Conservation (phyloP, 2,888 invertebrate species). For the Xylota sylvarum region DNA sequence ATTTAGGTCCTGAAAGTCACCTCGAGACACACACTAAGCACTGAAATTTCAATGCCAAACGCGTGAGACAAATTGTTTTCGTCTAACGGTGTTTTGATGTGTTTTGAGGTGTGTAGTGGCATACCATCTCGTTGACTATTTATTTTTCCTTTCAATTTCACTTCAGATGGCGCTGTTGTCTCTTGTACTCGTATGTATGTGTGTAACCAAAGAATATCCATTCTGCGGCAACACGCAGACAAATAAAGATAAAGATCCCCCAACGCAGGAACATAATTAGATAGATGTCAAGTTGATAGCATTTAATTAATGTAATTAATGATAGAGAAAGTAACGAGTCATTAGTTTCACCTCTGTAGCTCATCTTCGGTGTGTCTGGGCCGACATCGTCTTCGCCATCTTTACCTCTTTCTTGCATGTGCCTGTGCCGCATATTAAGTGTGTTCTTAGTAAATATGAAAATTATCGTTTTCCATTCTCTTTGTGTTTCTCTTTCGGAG, state of each 20-base stretch:
- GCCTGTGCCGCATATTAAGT: constrained; percentile 67
- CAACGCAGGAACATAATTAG: constrained; percentile 56
- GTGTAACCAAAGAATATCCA: constrained; percentile 42
- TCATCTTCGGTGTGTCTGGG: constrained; percentile 24
- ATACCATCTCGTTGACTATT: constrained; percentile 11
- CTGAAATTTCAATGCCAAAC: background rate
- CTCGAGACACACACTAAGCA: constrained; percentile 24
- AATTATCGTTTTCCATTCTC: constrained; percentile 48
- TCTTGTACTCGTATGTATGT: too few species aligned
- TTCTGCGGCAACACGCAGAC: constrained; percentile 56
- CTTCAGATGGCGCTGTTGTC: constrained; percentile 38
- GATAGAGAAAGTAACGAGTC: constrained; percentile 74
- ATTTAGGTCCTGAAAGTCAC: background rate
- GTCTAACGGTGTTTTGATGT: constrained; percentile 8
- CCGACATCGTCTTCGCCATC: background rate
- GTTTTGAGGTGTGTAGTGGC: background rate
- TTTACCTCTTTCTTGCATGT: constrained; percentile 53
- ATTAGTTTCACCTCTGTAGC: constrained; percentile 72
- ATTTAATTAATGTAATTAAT: constrained; percentile 75
- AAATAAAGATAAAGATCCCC: constrained; percentile 57
- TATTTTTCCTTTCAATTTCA: constrained; percentile 40
- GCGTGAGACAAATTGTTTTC: constrained; percentile 49
- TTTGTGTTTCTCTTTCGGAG: constrained; percentile 28
- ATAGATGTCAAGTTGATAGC: constrained; percentile 72
- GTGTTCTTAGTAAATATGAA: constrained; percentile 61